These are phyloP conservation scores for Papilio polyxenes DNA, from an alignment of 1,140 invertebrate genomes.

Conservation along the genomic window DNA sequence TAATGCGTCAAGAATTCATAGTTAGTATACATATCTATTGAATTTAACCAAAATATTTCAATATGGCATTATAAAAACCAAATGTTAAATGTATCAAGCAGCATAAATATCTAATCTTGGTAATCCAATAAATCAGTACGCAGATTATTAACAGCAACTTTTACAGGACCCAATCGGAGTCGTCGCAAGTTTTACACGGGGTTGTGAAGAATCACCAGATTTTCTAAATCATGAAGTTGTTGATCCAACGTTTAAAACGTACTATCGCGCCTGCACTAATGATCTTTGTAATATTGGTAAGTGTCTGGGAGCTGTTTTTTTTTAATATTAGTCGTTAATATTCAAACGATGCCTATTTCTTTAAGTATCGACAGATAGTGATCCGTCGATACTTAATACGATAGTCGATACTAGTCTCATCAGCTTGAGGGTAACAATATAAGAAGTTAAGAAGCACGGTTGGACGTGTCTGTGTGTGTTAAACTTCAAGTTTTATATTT, in stretches of 20 bases:
- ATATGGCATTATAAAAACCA: neutral
- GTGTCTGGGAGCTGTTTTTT: neutral
- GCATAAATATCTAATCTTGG: neutral
- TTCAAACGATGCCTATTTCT: no score
- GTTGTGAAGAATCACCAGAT: conserved; percentile 74
- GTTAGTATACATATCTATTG: conserved; percentile 56
- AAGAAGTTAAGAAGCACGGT: neutral
- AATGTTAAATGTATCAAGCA: neutral
- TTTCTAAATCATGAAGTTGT: conserved; percentile 75
- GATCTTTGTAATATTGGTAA: conserved; percentile 80
- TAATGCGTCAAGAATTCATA: conserved; percentile 76
- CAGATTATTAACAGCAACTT: neutral
- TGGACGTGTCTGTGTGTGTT: neutral
- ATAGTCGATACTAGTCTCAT: no score
- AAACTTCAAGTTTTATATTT: conserved; percentile 43
- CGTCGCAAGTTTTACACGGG: conserved; percentile 75
- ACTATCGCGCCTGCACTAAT: conserved; percentile 76
- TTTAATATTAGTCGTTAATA: no score
- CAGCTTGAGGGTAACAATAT: neutral
- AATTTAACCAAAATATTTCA: neutral
- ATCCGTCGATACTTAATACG: no score
- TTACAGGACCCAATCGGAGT: conserved; percentile 75
- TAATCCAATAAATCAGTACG: neutral
- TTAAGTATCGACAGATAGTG: no score
- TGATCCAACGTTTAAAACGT: conserved; percentile 75